Evolutionary conservation across 2,888 invertebrate species (phyloP).

Genomic region (Liodrosophila aerea): DNA sequence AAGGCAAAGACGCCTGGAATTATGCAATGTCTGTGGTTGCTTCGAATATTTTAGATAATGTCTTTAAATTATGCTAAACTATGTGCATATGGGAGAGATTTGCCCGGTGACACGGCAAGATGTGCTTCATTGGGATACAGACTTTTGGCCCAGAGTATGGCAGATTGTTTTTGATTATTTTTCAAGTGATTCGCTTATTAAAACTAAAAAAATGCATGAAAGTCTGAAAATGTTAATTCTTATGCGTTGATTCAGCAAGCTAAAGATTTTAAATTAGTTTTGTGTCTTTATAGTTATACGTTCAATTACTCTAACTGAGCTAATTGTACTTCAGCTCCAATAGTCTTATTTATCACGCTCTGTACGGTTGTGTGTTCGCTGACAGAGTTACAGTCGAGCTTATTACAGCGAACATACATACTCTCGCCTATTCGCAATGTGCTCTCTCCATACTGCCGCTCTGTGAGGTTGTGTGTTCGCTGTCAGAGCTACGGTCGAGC

Average conservation of each 20-base stretch:
- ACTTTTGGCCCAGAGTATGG: not conserved
- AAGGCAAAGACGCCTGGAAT: constrained; percentile 40
- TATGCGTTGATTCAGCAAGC: not conserved
- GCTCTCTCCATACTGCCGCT: too few species aligned
- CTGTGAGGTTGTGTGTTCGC: too few species aligned
- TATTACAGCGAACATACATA: too few species aligned
- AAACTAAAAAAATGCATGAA: not conserved
- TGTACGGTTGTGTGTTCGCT: too few species aligned
- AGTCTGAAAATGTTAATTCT: constrained; percentile 2
- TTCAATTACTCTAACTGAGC: too few species aligned
- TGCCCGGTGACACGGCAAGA: constrained; percentile 15
- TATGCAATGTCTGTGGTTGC: constrained; percentile 55
- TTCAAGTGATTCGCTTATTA: not conserved
- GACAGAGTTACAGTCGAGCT: too few species aligned
- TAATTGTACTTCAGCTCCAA: too few species aligned
- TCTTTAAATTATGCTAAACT: constrained; percentile 62
- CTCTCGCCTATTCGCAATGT: too few species aligned
- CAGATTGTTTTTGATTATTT: constrained; percentile 8
- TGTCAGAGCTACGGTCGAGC: too few species aligned
- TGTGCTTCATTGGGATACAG: constrained; percentile 1
- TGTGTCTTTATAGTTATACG: too few species aligned
- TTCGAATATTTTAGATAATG: constrained; percentile 42
- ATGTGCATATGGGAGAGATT: constrained; percentile 50
- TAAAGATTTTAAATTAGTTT: too few species aligned
- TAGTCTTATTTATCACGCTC: too few species aligned